Conservation (phyloP, 2,113 vertebrate species). For the Garra rufa region DNA sequence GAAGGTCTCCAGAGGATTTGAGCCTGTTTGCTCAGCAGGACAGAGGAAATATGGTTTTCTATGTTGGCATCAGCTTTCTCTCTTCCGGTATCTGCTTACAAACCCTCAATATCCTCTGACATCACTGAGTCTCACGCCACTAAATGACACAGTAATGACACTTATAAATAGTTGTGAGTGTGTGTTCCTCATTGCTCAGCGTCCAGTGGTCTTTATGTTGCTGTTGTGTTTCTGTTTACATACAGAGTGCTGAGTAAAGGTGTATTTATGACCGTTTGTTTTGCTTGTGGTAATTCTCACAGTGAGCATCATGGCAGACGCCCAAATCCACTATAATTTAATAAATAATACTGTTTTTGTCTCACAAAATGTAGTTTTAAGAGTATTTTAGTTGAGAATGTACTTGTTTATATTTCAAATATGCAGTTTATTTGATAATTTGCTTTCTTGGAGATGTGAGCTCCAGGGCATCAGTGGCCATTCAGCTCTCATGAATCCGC, state of each 20-base stretch:
- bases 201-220: neutral
- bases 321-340: neutral
- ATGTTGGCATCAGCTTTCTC: conserved; percentile 40
- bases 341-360: neutral
- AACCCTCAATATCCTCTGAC: conserved; percentile 56
- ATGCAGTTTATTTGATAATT: neutral
- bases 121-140: conserved; percentile 18
- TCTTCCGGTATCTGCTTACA: conserved; percentile 42
- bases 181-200: neutral
- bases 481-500: neutral
- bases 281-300: neutral
- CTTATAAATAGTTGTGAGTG: conserved; percentile 39
- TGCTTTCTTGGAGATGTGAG: neutral
- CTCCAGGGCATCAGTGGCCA: no score
- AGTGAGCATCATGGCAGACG: neutral
- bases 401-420: neutral
- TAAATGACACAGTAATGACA: neutral
- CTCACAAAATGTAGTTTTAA: neutral
- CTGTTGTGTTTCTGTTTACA: conserved; percentile 5
- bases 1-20: neutral
- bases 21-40: conserved; percentile 8
- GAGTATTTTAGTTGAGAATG: neutral
- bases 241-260: neutral
- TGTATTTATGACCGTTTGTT: neutral
- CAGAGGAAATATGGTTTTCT: conserved; percentile 44